Conservation (phyloP, 1,140 invertebrate genomes). For the Melipona quadrifasciata region DNA sequence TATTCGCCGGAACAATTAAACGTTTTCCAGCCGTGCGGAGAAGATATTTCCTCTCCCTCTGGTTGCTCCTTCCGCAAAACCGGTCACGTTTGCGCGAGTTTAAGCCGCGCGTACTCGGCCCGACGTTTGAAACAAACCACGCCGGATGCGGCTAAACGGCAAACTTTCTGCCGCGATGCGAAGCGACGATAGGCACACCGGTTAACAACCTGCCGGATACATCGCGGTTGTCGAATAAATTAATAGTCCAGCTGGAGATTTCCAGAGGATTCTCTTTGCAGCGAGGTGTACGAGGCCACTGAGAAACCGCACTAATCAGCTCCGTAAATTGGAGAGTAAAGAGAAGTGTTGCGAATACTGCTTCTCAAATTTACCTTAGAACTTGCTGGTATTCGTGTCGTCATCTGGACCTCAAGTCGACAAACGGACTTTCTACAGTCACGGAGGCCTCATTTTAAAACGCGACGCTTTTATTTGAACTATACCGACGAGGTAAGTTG, state of each 20-base stretch:
- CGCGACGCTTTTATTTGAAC: too few species aligned
- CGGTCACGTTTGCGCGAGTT: not conserved
- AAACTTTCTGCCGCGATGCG: not conserved
- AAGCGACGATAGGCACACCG: not conserved
- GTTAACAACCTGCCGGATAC: not conserved
- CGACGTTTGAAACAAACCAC: not conserved
- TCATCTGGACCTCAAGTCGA: too few species aligned
- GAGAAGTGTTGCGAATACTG: too few species aligned
- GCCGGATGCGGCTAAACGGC: not conserved
- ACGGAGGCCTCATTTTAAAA: too few species aligned
- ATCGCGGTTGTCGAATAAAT: not conserved
- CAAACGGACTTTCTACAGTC: too few species aligned
- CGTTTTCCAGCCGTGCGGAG: not conserved
- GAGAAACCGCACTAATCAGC: too few species aligned
- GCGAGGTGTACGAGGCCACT: too few species aligned
- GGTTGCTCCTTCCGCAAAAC: too few species aligned
- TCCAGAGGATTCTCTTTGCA: not conserved
- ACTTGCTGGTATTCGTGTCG: too few species aligned
- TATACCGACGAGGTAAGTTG: too few species aligned
- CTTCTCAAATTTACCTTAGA: too few species aligned
- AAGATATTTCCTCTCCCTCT: not conserved
- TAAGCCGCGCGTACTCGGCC: not conserved
- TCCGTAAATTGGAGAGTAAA: too few species aligned
- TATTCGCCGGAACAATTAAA: constrained; percentile 23
- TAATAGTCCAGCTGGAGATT: not conserved